These are phyloP conservation scores for Rhinolophus sinicus DNA, from an alignment of 2,113 vertebrate genomes.

Conservation along the genomic window DNA sequence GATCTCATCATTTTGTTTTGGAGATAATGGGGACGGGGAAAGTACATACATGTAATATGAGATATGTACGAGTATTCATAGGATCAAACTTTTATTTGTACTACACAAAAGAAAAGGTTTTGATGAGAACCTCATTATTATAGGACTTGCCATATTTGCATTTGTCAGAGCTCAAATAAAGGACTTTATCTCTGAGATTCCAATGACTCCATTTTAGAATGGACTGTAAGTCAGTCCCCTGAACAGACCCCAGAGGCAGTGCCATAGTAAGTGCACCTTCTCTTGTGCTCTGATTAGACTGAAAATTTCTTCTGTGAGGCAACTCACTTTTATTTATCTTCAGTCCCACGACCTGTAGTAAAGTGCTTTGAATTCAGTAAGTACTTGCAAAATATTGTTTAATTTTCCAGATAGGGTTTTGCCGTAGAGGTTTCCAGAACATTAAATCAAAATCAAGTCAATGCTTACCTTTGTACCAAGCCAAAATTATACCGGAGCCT, in stretches of 20 bases:
- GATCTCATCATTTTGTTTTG: neutral
- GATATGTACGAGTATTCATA: neutral
- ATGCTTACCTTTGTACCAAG: neutral
- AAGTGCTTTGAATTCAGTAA: conserved; percentile 28
- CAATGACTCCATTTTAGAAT: conserved; percentile 15
- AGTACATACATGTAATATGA: neutral
- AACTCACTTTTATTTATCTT: neutral
- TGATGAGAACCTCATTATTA: neutral
- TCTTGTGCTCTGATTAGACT: neutral
- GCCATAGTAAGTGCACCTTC: neutral
- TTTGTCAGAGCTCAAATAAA: neutral
- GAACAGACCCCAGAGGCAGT: neutral
- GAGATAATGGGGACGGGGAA: neutral
- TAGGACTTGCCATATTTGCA: neutral
- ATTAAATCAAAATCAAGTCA: conserved; percentile 26
- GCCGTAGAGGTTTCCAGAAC: neutral
- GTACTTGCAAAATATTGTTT: neutral
- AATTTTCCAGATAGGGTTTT: neutral
- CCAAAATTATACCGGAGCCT: neutral
- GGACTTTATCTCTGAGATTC: neutral
- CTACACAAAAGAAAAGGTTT: neutral
- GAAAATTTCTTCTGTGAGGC: neutral
- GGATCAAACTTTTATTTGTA: neutral
- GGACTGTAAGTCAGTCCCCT: neutral
- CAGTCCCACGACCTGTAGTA: neutral